Percentiles rank a stretch among this genome's conserved stretches.
phyloP scores from a whole-genome alignment of 2,113 vertebrate species.

The Cochlearius cochlearius region DNA sequence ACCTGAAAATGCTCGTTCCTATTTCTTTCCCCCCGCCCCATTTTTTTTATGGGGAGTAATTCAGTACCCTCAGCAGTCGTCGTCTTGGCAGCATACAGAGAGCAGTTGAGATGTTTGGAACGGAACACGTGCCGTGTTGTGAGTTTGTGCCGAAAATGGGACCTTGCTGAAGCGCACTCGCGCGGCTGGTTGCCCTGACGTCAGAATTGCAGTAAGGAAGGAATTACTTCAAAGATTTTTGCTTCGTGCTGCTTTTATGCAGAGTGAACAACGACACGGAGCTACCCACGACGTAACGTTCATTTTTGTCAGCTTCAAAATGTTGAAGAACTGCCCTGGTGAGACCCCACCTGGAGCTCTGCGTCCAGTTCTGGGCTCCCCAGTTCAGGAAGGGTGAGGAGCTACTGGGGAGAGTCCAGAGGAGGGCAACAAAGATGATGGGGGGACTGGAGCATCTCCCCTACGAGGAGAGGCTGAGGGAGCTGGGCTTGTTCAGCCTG shows the following conservation, averaged over 20 bases:
- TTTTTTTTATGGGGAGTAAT: background rate
- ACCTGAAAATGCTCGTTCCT: background rate
- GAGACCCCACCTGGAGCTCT: too few species aligned
- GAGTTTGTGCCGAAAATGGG: background rate
- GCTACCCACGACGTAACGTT: background rate
- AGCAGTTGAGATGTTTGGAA: conserved; percentile 2
- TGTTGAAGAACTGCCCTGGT: background rate
- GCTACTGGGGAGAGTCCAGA: too few species aligned
- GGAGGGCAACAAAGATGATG: too few species aligned
- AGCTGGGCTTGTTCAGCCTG: too few species aligned
- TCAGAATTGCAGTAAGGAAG: background rate
- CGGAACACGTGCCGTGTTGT: background rate
- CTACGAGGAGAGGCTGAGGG: too few species aligned
- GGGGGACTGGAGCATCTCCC: too few species aligned
- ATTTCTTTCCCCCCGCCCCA: background rate
- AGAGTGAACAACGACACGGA: background rate
- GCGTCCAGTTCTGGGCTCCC: too few species aligned
- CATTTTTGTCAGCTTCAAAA: background rate
- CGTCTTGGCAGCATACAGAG: background rate
- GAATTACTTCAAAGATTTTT: background rate
- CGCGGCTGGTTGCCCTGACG: background rate
- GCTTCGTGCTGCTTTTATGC: background rate
- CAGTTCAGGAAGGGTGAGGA: too few species aligned
- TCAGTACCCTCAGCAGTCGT: background rate
- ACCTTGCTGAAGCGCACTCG: conserved; percentile 15